Conservation (phyloP, 2,797 vertebrate species). For the Micrastur ruficollis region DNA sequence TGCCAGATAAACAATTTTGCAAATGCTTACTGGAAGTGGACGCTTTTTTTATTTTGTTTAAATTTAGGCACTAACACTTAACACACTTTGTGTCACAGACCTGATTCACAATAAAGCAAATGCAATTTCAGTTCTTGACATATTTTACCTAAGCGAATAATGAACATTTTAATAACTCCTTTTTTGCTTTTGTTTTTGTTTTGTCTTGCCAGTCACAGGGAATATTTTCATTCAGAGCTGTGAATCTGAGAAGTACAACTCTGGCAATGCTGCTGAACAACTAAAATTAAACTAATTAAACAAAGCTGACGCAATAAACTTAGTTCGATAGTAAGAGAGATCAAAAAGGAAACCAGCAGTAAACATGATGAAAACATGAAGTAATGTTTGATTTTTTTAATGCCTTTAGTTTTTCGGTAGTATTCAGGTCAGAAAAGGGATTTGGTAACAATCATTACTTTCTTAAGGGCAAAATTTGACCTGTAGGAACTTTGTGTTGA, state of each 20-base stretch:
- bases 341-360: background rate
- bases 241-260: constrained; percentile 30
- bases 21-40: background rate
- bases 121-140: background rate
- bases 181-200: constrained; percentile 18
- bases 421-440: background rate
- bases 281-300: constrained; percentile 49
- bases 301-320: constrained; percentile 34
- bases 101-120: background rate
- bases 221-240: constrained; percentile 43
- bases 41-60: background rate
- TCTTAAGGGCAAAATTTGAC: background rate
- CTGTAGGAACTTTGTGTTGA: background rate
- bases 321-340: background rate
- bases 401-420: background rate
- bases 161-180: constrained; percentile 7
- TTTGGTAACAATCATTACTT: background rate
- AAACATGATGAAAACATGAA: background rate
- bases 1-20: background rate
- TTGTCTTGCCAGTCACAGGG: constrained; percentile 16
- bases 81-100: background rate
- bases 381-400: background rate
- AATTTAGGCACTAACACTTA: background rate
- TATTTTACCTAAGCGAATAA: constrained; percentile 17
- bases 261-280: constrained; percentile 22